Evolutionary conservation across 2,797 vertebrate species (phyloP), one percentile per base, ranked within the genome.

Genomic region (Rhabdophis nuchalis): DNA sequence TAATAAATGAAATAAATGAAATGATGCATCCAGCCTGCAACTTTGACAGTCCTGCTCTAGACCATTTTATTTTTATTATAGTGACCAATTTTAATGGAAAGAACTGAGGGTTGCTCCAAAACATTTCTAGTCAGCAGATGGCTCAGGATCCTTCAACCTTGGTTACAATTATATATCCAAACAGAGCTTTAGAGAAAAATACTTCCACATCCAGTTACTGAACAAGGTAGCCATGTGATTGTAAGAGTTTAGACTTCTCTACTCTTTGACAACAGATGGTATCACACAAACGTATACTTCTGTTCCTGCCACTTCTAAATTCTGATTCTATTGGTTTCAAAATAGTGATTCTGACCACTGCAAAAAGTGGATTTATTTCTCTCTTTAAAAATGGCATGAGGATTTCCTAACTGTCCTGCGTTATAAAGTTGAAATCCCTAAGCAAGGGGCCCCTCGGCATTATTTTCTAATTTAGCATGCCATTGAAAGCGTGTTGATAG

Each of bases 181-280:
- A 52, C 3, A 11, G 29, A 50, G 29, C 96, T 92, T 96, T 95
- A 94, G 95, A 96, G 95, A 96, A 95, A 94, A 94, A 88, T 92
- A 94, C 95, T 96, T 92, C 94, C 95, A 95, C 92, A 95, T 94
- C 93, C 96, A 97, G 91, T 96, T 96, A 95, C 95, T 95, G 95
- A 93, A 96, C 95, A 96, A 96, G 95, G 92, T 96, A 93, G 95
- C 95, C 95, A 95, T 96, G 96, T 95, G 96, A 94, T 96, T 95
- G 94, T 95, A 95, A 96, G 94, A 96, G 94, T 96, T 96, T 95
- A 96, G 95, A 96, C 94, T 93, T 87, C 61, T 94, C 95, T 96
- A 93, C 82, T 95, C 90, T 77, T 93, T 93, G 52, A 92, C 93
- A 92, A 94, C 86, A 96, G 90, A 92, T 89, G 92, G 72, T 29